A percentile compares a stretch with the other conserved stretches of the same genome.
Conservation (phyloP, 1,140 invertebrate species). For the Araneus ventricosus region DNA sequence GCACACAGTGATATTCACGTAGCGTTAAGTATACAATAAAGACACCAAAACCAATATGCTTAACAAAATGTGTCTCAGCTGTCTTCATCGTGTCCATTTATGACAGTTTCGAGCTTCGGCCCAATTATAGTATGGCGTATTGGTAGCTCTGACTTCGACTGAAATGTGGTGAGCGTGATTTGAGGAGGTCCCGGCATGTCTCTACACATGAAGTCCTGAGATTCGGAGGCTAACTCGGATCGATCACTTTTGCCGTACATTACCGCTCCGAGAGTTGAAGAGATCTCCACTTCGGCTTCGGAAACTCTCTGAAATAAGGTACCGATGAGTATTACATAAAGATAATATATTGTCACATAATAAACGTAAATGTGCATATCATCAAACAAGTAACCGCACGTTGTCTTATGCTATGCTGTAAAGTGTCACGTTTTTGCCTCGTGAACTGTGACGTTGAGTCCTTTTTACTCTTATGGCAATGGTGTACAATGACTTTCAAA, state of each 20-base stretch:
- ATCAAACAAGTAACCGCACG: too few species aligned
- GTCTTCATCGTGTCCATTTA: constrained; percentile 70
- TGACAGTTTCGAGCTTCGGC: constrained; percentile 71
- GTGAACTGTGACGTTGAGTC: too few species aligned
- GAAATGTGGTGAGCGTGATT: constrained; percentile 70
- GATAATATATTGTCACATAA: neutral
- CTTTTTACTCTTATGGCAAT: too few species aligned
- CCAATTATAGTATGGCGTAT: constrained; percentile 72
- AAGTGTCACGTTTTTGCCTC: too few species aligned
- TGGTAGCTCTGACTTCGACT: constrained; percentile 70
- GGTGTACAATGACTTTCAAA: too few species aligned
- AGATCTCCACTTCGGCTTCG: constrained; percentile 57
- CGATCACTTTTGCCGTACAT: constrained; percentile 63
- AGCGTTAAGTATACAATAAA: constrained; percentile 26
- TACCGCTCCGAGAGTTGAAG: constrained; percentile 53
- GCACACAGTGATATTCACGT: constrained; percentile 63
- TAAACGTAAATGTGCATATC: too few species aligned
- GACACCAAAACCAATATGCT: neutral
- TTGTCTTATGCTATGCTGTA: too few species aligned
- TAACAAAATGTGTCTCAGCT: constrained; percentile 56
- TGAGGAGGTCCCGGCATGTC: constrained; percentile 55
- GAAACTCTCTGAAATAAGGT: constrained; percentile 44
- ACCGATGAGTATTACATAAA: neutral
- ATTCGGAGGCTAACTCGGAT: constrained; percentile 10
- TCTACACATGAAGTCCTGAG: neutral